These are phyloP conservation scores for Tretioscincus oriximinensis DNA, from an alignment of 2,113 vertebrate species.

Conservation along the genomic window DNA sequence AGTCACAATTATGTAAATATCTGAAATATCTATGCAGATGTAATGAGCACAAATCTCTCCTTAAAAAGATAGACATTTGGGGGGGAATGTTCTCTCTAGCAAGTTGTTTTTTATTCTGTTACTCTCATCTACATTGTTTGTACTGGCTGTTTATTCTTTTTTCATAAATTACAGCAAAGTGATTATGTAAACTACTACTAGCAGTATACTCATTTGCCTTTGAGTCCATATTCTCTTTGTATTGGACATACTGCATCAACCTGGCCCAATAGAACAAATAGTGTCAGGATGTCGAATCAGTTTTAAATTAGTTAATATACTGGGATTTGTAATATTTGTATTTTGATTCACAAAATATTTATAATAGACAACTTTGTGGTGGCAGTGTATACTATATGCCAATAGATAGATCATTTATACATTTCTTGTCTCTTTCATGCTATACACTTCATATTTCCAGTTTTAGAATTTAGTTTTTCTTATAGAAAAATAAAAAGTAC, in stretches of 20 bases:
- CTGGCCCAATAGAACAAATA: too few species aligned
- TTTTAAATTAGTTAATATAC: background rate
- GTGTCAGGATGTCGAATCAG: too few species aligned
- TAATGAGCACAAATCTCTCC: background rate
- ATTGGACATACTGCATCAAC: too few species aligned
- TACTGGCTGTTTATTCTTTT: background rate
- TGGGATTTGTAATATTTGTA: background rate
- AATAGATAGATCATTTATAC: background rate
- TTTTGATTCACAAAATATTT: conserved; percentile 1
- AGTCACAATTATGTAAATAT: too few species aligned
- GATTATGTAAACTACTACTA: conserved; percentile 18
- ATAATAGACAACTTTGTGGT: conserved; percentile 9
- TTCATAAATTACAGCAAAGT: background rate
- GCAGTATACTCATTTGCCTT: too few species aligned
- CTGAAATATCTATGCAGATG: too few species aligned
- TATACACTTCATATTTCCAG: background rate
- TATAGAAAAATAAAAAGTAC: conserved; percentile 14
- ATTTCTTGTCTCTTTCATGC: conserved; percentile 12
- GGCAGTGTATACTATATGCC: background rate
- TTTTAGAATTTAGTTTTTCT: conserved; percentile 15
- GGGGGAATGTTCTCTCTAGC: background rate
- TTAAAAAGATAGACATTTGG: background rate
- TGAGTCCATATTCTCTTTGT: too few species aligned
- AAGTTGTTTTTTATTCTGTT: background rate
- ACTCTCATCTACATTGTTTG: background rate